phyloP scores from a whole-genome alignment of 2,797 vertebrate genomes.

The Nannoperca obscura region DNA sequence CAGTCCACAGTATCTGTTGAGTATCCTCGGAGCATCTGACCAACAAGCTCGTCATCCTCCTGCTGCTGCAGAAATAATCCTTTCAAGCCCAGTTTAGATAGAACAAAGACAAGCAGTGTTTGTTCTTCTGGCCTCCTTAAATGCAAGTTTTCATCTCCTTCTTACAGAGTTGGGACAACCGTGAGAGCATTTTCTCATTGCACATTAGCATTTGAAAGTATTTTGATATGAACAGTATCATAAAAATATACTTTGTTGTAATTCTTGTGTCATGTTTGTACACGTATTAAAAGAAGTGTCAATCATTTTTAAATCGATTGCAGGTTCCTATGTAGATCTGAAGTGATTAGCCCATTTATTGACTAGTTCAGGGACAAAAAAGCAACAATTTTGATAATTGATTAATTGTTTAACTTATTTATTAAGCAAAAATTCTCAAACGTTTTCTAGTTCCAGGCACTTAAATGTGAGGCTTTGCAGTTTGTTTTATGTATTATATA shows the following conservation, averaged over 20 bases:
- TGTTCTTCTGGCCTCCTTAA: not conserved
- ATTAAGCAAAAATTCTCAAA: not conserved
- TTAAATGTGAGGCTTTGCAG: too few species aligned
- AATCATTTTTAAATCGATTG: too few species aligned
- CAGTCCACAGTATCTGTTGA: not conserved
- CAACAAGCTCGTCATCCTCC: not conserved
- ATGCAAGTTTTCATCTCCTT: not conserved
- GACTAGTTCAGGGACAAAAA: not conserved
- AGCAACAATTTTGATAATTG: not conserved
- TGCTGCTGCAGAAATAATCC: conserved; percentile 22
- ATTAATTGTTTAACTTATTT: not conserved
- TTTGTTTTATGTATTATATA: not conserved
- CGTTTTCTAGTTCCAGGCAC: not conserved
- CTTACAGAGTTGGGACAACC: too few species aligned
- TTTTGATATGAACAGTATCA: not conserved
- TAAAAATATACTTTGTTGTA: not conserved
- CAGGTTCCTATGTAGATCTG: not conserved
- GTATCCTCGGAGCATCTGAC: conserved; percentile 39
- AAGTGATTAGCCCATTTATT: not conserved
- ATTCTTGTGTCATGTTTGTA: not conserved
- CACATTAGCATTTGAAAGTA: not conserved
- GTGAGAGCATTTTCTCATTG: not conserved
- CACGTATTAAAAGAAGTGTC: not conserved
- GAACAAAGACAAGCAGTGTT: conserved; percentile 24
- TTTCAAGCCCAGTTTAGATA: conserved; percentile 11